Evolutionary conservation across 2,888 invertebrate species (phyloP).

Genomic region (Neoscelio sp.): DNA sequence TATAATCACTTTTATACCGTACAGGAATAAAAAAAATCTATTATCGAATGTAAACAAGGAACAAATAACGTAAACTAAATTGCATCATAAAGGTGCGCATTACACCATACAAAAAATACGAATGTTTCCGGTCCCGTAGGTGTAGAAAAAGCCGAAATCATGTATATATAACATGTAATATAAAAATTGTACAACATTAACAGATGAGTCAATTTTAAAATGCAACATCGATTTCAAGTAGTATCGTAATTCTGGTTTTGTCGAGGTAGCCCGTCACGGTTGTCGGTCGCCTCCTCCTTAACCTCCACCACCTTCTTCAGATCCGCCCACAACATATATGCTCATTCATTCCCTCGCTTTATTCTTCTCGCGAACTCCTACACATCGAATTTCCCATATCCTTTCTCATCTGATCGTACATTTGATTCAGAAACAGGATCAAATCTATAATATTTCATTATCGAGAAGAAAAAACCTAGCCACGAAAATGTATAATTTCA

Average conservation of each 20-base stretch:
- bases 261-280: constrained; percentile 75
- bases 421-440: no score
- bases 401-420: constrained; percentile 54
- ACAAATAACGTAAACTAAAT: no score
- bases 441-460: no score
- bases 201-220: not conserved
- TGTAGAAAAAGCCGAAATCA: no score
- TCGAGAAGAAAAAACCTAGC: no score
- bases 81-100: no score
- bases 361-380: constrained; percentile 58
- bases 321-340: constrained; percentile 79
- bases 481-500: no score
- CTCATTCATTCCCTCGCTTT: constrained; percentile 58
- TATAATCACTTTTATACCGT: no score
- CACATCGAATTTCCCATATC: constrained; percentile 28
- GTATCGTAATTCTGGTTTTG: constrained; percentile 71
- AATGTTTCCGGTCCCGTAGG: no score
- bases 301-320: constrained; percentile 81
- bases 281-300: constrained; percentile 79
- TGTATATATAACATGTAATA: not conserved
- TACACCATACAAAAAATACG: no score
- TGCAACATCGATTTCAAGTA: constrained; percentile 18
- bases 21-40: no score
- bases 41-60: no score
- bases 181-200: not conserved